A percentile compares a stretch with the other conserved stretches of the same genome.
Conservation (phyloP, 2,113 vertebrate species). For the Catharus minimus region DNA sequence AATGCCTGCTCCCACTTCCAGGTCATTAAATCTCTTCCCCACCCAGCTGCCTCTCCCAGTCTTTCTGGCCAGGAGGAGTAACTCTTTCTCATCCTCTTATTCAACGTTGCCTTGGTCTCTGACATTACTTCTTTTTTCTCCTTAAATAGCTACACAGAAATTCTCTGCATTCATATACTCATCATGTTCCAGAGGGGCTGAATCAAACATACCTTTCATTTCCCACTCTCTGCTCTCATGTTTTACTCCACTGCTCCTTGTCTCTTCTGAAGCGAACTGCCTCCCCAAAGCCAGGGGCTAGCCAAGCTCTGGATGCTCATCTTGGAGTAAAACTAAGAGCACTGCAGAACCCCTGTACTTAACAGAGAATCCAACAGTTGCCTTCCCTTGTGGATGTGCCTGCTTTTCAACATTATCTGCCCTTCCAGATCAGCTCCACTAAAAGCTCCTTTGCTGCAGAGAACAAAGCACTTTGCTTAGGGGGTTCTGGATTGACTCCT, state of each 20-base stretch:
- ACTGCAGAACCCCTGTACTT: neutral
- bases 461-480: conserved; percentile 8
- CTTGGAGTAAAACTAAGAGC: neutral
- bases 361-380: neutral
- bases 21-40: conserved; percentile 57
- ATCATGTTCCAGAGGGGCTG: neutral
- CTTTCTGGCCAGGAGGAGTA: conserved; percentile 38
- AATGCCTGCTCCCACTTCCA: conserved; percentile 51
- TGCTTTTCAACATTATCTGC: neutral
- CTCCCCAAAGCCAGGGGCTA: neutral
- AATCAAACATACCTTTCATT: neutral
- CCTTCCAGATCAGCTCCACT: neutral
- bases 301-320: neutral
- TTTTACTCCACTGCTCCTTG: neutral
- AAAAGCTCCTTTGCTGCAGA: neutral
- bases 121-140: neutral
- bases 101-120: neutral
- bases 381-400: neutral
- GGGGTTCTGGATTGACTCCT: neutral
- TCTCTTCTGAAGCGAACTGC: neutral
- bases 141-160: neutral
- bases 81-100: conserved; percentile 21
- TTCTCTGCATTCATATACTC: neutral
- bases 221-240: neutral
- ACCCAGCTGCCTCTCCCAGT: conserved; percentile 47